Base-by-base conservation (phyloP, 2,113 vertebrate genomes). In the Anser cygnoides region DNA sequence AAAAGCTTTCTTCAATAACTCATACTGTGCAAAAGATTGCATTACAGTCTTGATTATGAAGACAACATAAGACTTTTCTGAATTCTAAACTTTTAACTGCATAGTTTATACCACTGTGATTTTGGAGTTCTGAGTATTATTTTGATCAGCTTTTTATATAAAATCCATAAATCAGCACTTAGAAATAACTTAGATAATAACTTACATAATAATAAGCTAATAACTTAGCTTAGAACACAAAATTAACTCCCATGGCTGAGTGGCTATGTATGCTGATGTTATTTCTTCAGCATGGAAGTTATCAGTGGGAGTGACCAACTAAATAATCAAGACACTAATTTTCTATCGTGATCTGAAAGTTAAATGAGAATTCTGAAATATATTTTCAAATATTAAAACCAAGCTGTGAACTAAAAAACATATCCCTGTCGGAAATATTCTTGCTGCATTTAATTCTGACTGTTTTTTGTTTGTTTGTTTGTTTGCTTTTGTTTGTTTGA, bases 231-330 rank as follows among this genome's bases (percentile, higher is more conserved):
- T 65, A 28, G 8, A 59, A 39, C 31, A 50, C 28, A 59, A 39
- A 76, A n/a, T 35, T 33, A 39, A 13, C 28, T 68, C 16, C 25
- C 0, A 0, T 58, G 44, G 4, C 37, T 67, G 29, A 28, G n/a
- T 43, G 6, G 46, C 59, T 54, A 5, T 19, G 15, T 11, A 31
- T 12, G 8, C 18, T 46, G 31, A 33, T 16, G 8, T n/a, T 74
- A 44, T 58, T 84, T 46, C 29, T 70, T 92, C 54, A 37, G 25
- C 44, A 5, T 41, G n/a, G 75, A 80, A 84, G 14, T 41, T 43
- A 62, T 50, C 44, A 50, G 1, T 78, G 25, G 65, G 15, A 25
- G 28, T 59, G 43, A 49, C 10, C 65, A 63, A 2, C 1, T 66
- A n/a, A 8, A 11, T 44, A 58, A 62, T 13, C 37, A 84, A 57